Evolutionary conservation across 2,797 vertebrate genomes (phyloP), one percentile per base, ranked within the genome.

Genomic region (Jordanella pulchra): DNA sequence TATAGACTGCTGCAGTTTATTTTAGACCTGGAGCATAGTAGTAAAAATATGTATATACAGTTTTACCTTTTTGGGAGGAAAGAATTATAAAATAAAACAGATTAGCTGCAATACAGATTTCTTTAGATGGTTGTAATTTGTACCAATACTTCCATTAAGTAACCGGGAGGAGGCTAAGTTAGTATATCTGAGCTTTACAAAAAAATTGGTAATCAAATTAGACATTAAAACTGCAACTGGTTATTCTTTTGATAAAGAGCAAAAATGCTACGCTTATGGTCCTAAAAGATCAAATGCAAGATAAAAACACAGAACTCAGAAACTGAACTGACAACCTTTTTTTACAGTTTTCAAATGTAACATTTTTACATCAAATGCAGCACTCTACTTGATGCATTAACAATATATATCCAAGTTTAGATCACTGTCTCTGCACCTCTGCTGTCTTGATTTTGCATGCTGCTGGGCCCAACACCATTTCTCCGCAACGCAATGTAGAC

Each of bases 361-460:
- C 10, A 60, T 18, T 18, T 58, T 58, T 60, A 14, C n/a, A 14
- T 28, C 14, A 28, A 15, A 56, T 3, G 27, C 28, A 27, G 5
- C 25, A 56, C 54, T 48, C 23, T 30, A 60, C 30, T 23, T 58
- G 2, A 60, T 23, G 30, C 30, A 35, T 60, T 60, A 35, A 60
- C 32, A 65, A 27, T 14, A 45, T 13, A 65, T 17, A 17, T 45
- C 23, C 25, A 14, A 47, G 9, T 64, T 64, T 13, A 53, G 39
- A 28, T 60, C 18, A 35, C 66, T 77, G 64, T 67, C 18, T 69
- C 53, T 28, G 61, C 13, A 54, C 23, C 25, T 69, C 21, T 12
- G 50, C 28, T 21, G 32, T 10, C 4, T 70, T 42, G 53, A 11
- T 79, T 72, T 75, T 74, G 18, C 55, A 61, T 51, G 53, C 23